These are phyloP conservation scores for Muscicapa comitata DNA, from an alignment of 2,797 vertebrate genomes.

Conservation along the genomic window DNA sequence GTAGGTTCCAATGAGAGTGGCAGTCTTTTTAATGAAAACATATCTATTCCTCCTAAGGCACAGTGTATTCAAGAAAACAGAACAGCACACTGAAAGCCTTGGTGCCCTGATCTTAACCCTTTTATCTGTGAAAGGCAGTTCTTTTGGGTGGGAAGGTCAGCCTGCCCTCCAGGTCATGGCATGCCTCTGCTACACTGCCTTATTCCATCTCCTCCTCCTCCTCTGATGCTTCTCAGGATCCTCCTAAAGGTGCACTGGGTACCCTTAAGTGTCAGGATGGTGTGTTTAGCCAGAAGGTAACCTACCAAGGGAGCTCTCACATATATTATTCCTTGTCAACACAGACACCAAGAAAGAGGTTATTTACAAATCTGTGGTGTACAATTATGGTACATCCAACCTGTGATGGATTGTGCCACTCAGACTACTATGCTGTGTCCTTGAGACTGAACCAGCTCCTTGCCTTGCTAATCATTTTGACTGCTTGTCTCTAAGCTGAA, in stretches of 20 bases:
- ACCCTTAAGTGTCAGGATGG: neutral
- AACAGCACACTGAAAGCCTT: neutral
- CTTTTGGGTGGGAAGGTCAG: neutral
- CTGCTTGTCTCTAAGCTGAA: neutral
- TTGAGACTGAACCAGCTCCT: constrained; percentile 25
- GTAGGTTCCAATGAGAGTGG: neutral
- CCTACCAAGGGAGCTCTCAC: neutral
- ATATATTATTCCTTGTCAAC: neutral
- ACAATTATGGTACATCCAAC: constrained; percentile 14
- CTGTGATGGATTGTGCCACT: constrained; percentile 37
- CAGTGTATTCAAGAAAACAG: rapidly evolving
- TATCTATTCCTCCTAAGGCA: neutral
- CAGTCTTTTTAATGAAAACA: neutral
- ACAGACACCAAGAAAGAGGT: constrained; percentile 5
- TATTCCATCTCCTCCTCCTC: neutral
- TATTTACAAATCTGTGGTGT: constrained; percentile 49
- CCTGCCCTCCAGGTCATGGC: neutral
- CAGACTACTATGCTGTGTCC: neutral
- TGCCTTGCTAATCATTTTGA: constrained; percentile 29
- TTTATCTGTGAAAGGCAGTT: neutral
- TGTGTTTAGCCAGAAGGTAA: constrained; percentile 8
- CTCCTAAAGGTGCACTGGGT: neutral
- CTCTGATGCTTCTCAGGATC: neutral
- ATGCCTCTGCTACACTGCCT: neutral
- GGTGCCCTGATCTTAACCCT: neutral